Percentiles rank a stretch among this genome's conserved stretches.
phyloP scores from a whole-genome alignment of 2,113 vertebrate species.

The Sylvia atricapilla region DNA sequence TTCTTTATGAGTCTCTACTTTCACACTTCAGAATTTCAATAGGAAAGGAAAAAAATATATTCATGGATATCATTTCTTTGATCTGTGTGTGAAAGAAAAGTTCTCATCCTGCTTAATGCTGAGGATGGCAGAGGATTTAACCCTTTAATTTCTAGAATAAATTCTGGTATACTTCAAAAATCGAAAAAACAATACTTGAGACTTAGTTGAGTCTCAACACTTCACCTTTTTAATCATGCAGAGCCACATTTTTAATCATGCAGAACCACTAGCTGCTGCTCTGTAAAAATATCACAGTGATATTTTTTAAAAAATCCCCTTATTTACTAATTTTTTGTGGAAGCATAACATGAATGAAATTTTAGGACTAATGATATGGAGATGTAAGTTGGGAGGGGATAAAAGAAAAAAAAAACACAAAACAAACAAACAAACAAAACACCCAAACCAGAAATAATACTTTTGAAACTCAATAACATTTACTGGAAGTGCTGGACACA shows the following conservation, averaged over 20 bases:
- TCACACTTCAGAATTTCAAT: background rate
- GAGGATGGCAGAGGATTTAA: background rate
- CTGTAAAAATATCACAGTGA: background rate
- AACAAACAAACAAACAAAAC: background rate
- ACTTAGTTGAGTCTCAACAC: background rate
- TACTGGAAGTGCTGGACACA: background rate
- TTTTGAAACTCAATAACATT: background rate
- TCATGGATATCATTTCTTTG: background rate
- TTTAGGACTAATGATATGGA: background rate
- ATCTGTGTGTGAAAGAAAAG: background rate
- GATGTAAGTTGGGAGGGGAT: background rate
- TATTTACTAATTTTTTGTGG: background rate
- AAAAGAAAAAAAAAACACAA: no score
- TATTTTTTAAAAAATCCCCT: accelerated
- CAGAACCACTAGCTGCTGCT: background rate
- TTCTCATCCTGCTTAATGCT: background rate
- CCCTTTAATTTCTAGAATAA: background rate
- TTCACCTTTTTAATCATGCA: background rate
- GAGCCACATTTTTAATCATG: background rate
- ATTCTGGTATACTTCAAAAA: background rate
- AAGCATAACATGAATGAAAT: background rate
- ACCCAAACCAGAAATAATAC: background rate
- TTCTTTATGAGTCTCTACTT: background rate
- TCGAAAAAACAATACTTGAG: background rate
- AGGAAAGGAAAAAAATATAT: background rate